A percentile compares a stretch with the other conserved stretches of the same genome.
phyloP scores from a whole-genome alignment of 2,888 invertebrate genomes.

The Drosophila gaucha region DNA sequence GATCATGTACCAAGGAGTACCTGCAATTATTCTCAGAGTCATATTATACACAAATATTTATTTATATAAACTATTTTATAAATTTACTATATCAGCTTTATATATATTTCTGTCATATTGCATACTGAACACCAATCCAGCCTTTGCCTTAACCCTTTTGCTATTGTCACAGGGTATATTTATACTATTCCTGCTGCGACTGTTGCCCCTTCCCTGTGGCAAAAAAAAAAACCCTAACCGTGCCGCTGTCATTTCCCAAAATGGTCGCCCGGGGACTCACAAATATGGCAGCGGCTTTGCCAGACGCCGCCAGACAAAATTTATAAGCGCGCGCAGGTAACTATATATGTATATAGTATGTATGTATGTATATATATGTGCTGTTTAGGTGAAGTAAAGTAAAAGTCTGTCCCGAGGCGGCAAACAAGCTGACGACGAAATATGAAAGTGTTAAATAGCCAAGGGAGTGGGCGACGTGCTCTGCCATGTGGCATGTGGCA shows the following conservation, averaged over 20 bases:
- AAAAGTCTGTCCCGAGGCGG: conserved; percentile 62
- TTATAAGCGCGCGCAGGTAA: conserved; percentile 55
- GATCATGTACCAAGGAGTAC: too few relatives aligned
- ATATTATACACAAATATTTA: too few relatives aligned
- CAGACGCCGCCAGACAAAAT: conserved; percentile 56
- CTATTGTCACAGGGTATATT: not conserved
- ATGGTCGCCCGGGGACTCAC: conserved; percentile 72
- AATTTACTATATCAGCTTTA: too few relatives aligned
- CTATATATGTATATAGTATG: not conserved
- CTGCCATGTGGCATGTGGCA: conserved; percentile 6
- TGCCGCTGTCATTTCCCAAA: conserved; percentile 39
- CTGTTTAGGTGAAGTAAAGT: conserved; percentile 45
- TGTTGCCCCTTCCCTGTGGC: conserved; percentile 17
- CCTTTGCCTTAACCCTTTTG: not conserved
- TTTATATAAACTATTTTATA: too few relatives aligned
- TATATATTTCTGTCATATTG: too few relatives aligned
- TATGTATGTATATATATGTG: not conserved
- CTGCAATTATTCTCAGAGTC: too few relatives aligned
- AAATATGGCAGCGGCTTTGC: conserved; percentile 72
- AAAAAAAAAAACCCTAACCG: not conserved
- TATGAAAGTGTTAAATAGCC: conserved; percentile 75
- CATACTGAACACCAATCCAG: too few relatives aligned
- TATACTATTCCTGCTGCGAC: not conserved
- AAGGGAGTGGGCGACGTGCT: conserved; percentile 24
- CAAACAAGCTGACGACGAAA: conserved; percentile 68